phyloP scores from a whole-genome alignment of 2,113 vertebrate genomes.

The Eptesicus fuscus region DNA sequence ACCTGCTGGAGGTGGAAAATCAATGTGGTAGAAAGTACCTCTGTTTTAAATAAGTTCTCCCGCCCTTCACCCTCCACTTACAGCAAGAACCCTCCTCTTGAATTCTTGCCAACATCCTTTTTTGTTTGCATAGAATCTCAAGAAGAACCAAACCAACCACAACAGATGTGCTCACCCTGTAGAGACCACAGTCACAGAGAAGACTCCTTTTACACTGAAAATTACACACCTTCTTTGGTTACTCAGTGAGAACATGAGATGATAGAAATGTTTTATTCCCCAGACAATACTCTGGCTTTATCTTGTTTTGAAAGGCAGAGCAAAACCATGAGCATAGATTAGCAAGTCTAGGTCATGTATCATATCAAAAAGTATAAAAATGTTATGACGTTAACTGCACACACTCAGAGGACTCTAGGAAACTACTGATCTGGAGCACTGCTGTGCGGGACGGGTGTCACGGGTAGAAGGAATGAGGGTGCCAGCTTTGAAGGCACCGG shows the following conservation, averaged over 20 bases:
- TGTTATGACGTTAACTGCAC: not conserved
- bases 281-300: not conserved
- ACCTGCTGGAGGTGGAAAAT: not conserved
- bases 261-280: not conserved
- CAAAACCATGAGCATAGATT: not conserved
- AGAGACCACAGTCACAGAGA: not conserved
- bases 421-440: not conserved
- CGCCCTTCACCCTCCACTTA: not conserved
- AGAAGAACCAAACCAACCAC: not conserved
- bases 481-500: not conserved
- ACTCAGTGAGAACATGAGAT: not conserved
- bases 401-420: not conserved
- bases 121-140: not conserved
- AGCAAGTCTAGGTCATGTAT: not conserved
- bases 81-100: not conserved
- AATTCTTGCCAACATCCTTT: not conserved
- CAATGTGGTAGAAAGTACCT: not conserved
- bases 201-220: not conserved
- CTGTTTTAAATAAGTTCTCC: not conserved
- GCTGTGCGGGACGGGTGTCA: fast-evolving
- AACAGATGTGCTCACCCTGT: not conserved
- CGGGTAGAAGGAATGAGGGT: not conserved
- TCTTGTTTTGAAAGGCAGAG: not conserved
- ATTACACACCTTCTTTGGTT: not conserved
- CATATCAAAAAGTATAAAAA: not conserved